Evolutionary conservation across 2,888 invertebrate species (phyloP).

Genomic region (Melipona beecheii): DNA sequence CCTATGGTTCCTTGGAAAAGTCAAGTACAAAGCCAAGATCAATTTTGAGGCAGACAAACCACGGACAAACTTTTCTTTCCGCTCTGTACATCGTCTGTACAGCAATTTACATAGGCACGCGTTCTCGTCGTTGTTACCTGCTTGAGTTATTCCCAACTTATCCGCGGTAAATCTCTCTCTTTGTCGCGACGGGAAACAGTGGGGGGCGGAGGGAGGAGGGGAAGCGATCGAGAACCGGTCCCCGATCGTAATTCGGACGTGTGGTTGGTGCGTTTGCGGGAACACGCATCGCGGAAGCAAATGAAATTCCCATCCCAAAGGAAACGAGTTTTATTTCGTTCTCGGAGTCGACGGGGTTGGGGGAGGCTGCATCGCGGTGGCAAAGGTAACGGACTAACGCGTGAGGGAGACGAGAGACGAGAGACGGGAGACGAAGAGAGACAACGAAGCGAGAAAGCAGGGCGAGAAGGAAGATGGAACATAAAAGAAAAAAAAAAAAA

Average conservation of each 20-base stretch:
- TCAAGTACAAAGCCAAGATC: too few relatives aligned
- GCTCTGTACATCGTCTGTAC: too few relatives aligned
- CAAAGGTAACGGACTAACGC: constrained; percentile 7
- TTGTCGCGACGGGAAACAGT: too few relatives aligned
- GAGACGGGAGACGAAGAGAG: background rate
- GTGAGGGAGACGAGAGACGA: background rate
- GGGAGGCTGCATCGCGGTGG: constrained; percentile 6
- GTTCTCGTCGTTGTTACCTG: too few relatives aligned
- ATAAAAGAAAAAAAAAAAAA: constrained; percentile 3
- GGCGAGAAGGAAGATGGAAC: constrained; percentile 29
- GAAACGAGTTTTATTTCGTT: constrained; percentile 73
- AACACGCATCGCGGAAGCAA: constrained; percentile 64
- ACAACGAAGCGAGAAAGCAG: background rate
- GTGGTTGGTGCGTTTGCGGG: constrained; percentile 60
- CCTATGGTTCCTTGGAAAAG: too few relatives aligned
- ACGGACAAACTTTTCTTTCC: too few relatives aligned
- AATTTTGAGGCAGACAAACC: too few relatives aligned
- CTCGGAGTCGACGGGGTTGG: constrained; percentile 63
- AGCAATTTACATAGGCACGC: too few relatives aligned
- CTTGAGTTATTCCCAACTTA: too few relatives aligned
- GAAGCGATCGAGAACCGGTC: constrained; percentile 56
- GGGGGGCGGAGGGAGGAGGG: too few relatives aligned
- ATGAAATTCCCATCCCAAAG: constrained; percentile 71
- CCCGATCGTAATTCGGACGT: constrained; percentile 62
- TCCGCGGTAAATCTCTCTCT: too few relatives aligned